Base-by-base conservation (phyloP, 1,140 invertebrate species). In the Caenorhabditis latens region DNA sequence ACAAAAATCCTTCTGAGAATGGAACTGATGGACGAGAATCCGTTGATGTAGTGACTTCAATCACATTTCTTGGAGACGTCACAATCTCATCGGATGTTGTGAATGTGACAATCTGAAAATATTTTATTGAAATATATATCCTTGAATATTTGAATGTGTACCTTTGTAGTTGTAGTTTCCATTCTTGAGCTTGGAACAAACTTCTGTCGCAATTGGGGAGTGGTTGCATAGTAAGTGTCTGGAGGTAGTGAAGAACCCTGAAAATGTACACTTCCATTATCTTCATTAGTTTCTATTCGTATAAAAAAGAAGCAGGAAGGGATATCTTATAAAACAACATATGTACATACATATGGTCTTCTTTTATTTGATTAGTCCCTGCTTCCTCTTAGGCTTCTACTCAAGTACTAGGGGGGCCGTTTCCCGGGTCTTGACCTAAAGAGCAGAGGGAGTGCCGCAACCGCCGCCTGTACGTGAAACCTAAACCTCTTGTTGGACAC, bases 401-500 rank as follows among this genome's bases (percentile, higher is more conserved):
- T 79, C 71, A 79, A 79, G 71, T 79, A 79, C n/a, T 71, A 71
- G 32, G 32, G 32, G 46, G 65, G 46, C 14, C 65, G 42, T 46
- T 71, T 71, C 65, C 24, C 65, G 65, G 65, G 71, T 53, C 71
- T 79, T 79, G 71, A 79, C 71, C 71, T 79, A 79, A 53, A 79
- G 71, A 79, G 71, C 46, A 79, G 71, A 50, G 46, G 65, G 65
- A 71, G 65, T 71, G 65, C 65, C 65, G 65, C 71, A 48, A n/a
- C 46, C 46, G 46, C 46, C 46, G 71, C 46, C 71, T 21, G 71
- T 79, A 79, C 71, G 71, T 79, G 71, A 79, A 79, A 79, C 71
- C 71, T 79, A 79, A 79, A 79, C 71, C 71, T 79, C 71, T 79
- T 79, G 71, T 79, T 79, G 43, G 46, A 79, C 71, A 79, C 71